Conservation (phyloP, 2,797 vertebrate species). For the Myiotriccus ornatus region DNA sequence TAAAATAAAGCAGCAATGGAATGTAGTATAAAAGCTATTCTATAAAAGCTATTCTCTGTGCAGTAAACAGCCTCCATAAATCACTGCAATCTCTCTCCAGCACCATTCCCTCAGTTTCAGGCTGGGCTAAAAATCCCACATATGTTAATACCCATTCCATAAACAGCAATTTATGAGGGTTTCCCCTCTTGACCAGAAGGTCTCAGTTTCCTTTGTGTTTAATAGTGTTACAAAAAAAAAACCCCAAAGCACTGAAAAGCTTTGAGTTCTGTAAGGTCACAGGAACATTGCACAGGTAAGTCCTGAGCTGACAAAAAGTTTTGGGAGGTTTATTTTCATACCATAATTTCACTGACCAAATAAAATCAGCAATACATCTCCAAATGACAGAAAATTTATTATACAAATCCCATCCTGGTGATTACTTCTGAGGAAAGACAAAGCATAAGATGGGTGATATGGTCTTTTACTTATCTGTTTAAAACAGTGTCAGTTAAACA, state of each 20-base stretch:
- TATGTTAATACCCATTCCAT: neutral
- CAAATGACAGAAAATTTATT: neutral
- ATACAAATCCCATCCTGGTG: neutral
- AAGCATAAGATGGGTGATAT: neutral
- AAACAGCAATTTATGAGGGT: neutral
- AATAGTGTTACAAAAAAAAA: neutral
- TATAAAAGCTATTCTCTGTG: neutral
- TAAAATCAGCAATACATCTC: neutral
- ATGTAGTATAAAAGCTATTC: conserved; percentile 19
- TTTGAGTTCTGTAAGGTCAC: neutral
- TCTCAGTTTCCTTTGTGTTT: neutral
- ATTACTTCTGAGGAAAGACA: neutral
- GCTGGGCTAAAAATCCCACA: neutral
- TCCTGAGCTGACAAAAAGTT: neutral
- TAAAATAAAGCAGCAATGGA: conserved; percentile 22
- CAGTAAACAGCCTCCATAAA: conserved; percentile 3
- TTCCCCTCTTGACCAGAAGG: neutral
- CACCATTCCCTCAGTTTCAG: neutral
- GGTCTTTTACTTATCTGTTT: neutral
- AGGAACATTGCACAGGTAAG: neutral
- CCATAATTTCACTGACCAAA: neutral
- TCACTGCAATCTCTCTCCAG: neutral
- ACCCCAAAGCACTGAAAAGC: neutral
- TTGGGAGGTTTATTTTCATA: neutral
- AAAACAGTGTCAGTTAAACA: neutral